These are phyloP conservation scores for Leucophora obtusa DNA, from an alignment of 2,888 invertebrate genomes.

Conservation along the genomic window DNA sequence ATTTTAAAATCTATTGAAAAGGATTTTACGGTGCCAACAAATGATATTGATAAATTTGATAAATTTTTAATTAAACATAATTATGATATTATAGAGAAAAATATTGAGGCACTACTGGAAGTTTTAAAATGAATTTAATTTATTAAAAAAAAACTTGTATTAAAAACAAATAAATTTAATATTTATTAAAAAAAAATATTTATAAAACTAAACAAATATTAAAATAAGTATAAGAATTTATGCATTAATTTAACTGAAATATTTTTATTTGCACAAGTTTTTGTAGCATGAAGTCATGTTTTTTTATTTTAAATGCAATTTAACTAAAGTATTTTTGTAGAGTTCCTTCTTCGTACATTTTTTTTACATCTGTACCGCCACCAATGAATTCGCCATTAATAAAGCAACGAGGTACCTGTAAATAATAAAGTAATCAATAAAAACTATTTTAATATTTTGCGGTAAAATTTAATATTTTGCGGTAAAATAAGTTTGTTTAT, in stretches of 20 bases:
- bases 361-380: slow-evolving; percentile 93
- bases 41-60: slow-evolving; percentile 8
- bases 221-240: neutral
- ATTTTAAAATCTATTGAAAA: slow-evolving; percentile 4
- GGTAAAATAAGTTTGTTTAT: too few relatives aligned
- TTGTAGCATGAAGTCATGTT: neutral
- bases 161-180: neutral
- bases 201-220: neutral
- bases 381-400: slow-evolving; percentile 94
- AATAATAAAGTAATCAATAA: slow-evolving; percentile 3
- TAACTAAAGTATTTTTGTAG: slow-evolving; percentile 81
- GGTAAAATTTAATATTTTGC: too few relatives aligned
- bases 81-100: slow-evolving; percentile 29
- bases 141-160: neutral
- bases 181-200: neutral
- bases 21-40: neutral
- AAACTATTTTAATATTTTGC: too few relatives aligned
- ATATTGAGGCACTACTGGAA: slow-evolving; percentile 15
- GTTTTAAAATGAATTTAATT: neutral
- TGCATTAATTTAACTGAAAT: neutral
- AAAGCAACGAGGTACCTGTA: slow-evolving; percentile 95
- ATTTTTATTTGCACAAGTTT: neutral
- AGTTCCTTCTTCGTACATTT: slow-evolving; percentile 85
- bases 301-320: slow-evolving; percentile 44
- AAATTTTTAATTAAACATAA: slow-evolving; percentile 34